phyloP scores from a whole-genome alignment of 2,888 invertebrate genomes.

The Arrhopalites spinosus region DNA sequence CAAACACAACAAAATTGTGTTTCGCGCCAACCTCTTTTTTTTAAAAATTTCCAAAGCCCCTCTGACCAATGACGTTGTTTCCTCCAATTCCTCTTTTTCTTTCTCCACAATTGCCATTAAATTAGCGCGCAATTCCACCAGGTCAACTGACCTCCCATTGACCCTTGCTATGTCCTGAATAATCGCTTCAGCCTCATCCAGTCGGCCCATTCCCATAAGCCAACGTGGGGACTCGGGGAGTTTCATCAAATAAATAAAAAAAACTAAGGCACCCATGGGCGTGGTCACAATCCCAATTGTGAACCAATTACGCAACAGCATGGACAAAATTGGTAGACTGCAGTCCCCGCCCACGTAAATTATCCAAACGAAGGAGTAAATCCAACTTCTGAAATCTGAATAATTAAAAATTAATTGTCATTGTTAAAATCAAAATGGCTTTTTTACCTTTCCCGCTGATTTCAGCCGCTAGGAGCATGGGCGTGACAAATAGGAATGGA shows the following conservation, averaged over 20 bases:
- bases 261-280: no score
- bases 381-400: constrained; percentile 45
- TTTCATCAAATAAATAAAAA: no score
- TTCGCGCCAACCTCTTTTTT: constrained; percentile 40
- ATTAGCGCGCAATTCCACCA: constrained; percentile 24
- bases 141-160: constrained; percentile 42
- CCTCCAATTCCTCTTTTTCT: no score
- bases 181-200: constrained; percentile 43
- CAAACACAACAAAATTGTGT: constrained; percentile 37
- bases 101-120: constrained; percentile 24
- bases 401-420: neutral
- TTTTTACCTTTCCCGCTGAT: constrained; percentile 47
- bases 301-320: no score
- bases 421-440: no score
- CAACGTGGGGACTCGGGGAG: no score
- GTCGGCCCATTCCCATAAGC: constrained; percentile 40
- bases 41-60: constrained; percentile 45
- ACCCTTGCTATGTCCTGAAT: constrained; percentile 45
- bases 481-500: no score
- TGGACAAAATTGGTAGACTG: no score
- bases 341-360: no score
- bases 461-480: constrained; percentile 47
- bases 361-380: no score
- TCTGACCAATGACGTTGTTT: no score
- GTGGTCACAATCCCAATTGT: no score